phyloP scores from a whole-genome alignment of 2,888 invertebrate species.

The Eupithecia exiguata region DNA sequence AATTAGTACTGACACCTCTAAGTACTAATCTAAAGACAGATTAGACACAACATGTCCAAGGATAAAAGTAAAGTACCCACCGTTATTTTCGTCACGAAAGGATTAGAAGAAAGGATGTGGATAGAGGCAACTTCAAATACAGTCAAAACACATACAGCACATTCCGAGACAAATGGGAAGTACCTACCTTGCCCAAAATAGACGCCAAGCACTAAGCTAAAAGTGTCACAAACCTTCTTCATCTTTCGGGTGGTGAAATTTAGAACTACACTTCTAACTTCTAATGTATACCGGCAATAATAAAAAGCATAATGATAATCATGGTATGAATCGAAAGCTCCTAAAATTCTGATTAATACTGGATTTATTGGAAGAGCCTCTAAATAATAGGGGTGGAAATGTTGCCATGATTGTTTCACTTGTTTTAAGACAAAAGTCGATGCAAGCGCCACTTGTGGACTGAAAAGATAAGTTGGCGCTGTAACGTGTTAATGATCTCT shows the following conservation, averaged over 20 bases:
- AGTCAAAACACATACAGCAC: constrained; percentile 51
- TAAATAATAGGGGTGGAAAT: background rate
- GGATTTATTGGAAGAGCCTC: background rate
- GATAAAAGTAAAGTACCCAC: background rate
- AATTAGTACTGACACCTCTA: no score
- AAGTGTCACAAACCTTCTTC: background rate
- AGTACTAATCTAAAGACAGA: background rate
- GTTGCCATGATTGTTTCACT: background rate
- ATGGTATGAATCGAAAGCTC: background rate
- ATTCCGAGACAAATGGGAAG: constrained; percentile 41
- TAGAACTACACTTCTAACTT: background rate
- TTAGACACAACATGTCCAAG: no score
- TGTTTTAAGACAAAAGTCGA: background rate
- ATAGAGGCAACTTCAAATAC: constrained; percentile 41
- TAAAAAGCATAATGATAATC: background rate
- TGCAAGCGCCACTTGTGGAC: constrained; percentile 4
- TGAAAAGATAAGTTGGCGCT: background rate
- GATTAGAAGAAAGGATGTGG: constrained; percentile 33
- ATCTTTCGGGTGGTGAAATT: constrained; percentile 1
- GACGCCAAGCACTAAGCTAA: constrained; percentile 26
- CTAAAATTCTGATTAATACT: background rate
- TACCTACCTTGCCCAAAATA: constrained; percentile 48
- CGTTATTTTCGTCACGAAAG: constrained; percentile 29
- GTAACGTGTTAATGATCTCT: constrained; percentile 37
- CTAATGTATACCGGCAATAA: background rate